Conservation (phyloP, 2,888 invertebrate species). For the Netelia inedita region DNA sequence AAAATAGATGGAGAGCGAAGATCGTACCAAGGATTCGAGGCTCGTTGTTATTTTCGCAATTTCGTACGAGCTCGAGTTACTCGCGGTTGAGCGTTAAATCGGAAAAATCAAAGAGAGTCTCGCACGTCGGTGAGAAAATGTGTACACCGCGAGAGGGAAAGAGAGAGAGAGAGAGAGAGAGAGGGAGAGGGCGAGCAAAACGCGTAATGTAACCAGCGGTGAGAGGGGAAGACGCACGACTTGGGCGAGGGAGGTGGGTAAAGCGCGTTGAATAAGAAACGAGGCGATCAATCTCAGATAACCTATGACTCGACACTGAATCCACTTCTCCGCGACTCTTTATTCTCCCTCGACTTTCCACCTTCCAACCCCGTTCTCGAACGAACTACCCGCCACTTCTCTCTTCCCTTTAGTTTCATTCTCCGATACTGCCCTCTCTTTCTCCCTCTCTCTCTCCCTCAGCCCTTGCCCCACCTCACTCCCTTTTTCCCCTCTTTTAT, state of each 20-base stretch:
- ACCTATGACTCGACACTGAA: constrained; percentile 74
- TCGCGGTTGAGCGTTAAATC: constrained; percentile 70
- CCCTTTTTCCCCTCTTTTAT: constrained; percentile 56
- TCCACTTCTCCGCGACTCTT: constrained; percentile 70
- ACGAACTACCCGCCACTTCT: constrained; percentile 17
- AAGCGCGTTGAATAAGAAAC: constrained; percentile 76
- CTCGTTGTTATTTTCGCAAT: not conserved
- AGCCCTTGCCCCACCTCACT: constrained; percentile 59
- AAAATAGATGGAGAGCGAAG: too few relatives aligned
- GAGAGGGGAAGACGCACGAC: constrained; percentile 7
- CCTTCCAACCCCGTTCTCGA: constrained; percentile 9
- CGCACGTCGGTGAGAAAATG: constrained; percentile 48
- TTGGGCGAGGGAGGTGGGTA: constrained; percentile 24
- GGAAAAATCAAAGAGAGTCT: constrained; percentile 73
- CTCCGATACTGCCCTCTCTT: constrained; percentile 25
- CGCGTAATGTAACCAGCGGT: not conserved
- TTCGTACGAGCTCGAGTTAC: constrained; percentile 5
- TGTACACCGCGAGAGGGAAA: not conserved
- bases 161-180: constrained; percentile 32
- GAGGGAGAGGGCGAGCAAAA: constrained; percentile 1
- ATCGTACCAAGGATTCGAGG: not conserved
- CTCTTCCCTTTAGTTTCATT: constrained; percentile 11
- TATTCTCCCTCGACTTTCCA: constrained; percentile 58
- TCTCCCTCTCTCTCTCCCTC: constrained; percentile 68
- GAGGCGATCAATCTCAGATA: constrained; percentile 78